Evolutionary conservation across 2,797 vertebrate genomes (phyloP).

Genomic region (Nothura maculosa): DNA sequence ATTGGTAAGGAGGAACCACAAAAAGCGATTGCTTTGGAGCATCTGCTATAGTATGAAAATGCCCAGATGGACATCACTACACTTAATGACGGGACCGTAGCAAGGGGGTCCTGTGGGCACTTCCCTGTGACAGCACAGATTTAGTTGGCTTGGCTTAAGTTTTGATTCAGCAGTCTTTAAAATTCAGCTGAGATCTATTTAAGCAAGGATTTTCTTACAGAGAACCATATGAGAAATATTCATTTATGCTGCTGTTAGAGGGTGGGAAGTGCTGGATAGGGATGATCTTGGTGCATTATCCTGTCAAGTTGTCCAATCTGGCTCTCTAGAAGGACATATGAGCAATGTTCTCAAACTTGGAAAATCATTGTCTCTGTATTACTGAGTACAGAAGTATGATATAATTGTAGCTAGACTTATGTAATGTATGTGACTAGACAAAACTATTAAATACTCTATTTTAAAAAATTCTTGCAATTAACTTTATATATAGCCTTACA

Average conservation of each 20-base stretch:
- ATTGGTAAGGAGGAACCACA: neutral
- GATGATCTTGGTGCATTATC: neutral
- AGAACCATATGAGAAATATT: neutral
- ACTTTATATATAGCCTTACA: neutral
- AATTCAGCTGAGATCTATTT: neutral
- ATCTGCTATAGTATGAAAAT: neutral
- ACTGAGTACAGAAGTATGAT: neutral
- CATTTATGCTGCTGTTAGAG: fast-evolving
- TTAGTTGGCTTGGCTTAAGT: neutral
- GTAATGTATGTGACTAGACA: neutral
- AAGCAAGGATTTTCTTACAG: neutral
- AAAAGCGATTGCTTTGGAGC: neutral
- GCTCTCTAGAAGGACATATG: neutral
- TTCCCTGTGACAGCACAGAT: neutral
- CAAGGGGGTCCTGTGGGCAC: neutral
- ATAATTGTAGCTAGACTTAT: neutral
- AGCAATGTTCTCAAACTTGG: neutral
- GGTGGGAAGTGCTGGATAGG: neutral
- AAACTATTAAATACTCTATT: neutral
- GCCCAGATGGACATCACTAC: neutral
- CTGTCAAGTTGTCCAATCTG: neutral
- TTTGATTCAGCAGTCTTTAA: neutral
- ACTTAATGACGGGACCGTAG: neutral
- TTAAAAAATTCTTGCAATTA: neutral
- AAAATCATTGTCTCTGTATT: neutral